Evolutionary conservation across 2,797 vertebrate species (phyloP).

Genomic region (Myotis pilosus): DNA sequence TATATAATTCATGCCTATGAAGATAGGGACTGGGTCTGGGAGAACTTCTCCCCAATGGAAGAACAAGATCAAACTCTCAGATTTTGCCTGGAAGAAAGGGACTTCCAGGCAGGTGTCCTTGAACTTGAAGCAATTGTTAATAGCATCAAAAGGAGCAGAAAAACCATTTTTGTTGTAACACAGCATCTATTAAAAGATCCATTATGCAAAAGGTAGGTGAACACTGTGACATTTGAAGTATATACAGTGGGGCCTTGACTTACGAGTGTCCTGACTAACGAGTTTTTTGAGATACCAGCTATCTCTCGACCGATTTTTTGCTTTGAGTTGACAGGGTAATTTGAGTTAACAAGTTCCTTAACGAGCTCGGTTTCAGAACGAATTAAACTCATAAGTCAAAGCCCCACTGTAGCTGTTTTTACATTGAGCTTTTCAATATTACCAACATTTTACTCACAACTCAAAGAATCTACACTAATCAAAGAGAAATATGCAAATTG

Average conservation of each 20-base stretch:
- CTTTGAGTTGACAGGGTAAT: no score
- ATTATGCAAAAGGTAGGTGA: conserved; percentile 90
- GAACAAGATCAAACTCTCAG: conserved; percentile 77
- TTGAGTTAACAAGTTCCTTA: no score
- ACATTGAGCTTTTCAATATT: conserved; percentile 16
- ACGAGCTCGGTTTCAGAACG: no score
- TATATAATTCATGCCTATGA: conserved; percentile 90
- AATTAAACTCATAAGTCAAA: no score
- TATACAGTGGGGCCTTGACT: no score
- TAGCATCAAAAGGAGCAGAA: conserved; percentile 91
- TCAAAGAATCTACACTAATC: neutral
- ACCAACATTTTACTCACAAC: neutral
- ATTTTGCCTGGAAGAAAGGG: conserved; percentile 93
- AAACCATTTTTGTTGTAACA: conserved; percentile 94
- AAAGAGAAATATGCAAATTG: no score
- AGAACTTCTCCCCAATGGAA: conserved; percentile 89
- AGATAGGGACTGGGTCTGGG: conserved; percentile 90
- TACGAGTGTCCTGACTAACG: no score
- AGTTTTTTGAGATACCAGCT: no score
- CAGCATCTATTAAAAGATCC: conserved; percentile 91
- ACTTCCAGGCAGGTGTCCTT: conserved; percentile 88
- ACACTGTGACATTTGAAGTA: neutral
- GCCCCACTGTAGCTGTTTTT: neutral
- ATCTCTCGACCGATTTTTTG: no score
- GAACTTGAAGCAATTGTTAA: conserved; percentile 88